phyloP scores from a whole-genome alignment of 2,797 vertebrate species.

The Amblyraja radiata region DNA sequence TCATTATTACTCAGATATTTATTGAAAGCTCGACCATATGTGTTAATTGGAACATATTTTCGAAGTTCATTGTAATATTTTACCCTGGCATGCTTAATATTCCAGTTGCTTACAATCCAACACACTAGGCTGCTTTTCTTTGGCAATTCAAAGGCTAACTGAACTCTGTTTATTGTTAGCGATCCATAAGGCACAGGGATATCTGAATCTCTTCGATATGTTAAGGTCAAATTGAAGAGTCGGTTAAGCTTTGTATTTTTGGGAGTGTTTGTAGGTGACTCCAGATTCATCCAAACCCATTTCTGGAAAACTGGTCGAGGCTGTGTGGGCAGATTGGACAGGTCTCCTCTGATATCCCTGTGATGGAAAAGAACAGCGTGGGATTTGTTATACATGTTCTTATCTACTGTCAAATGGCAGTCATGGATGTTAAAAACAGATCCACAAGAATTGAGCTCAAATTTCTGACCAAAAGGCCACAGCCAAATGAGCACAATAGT shows the following conservation, averaged over 20 bases:
- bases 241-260: conserved; percentile 83
- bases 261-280: conserved; percentile 88
- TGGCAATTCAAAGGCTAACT: conserved; percentile 83
- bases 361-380: conserved; percentile 90
- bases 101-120: conserved; percentile 99
- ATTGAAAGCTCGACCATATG: conserved; percentile 87
- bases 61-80: conserved; percentile 96
- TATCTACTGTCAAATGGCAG: conserved; percentile 85
- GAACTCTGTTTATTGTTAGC: conserved; percentile 68
- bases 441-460: conserved; percentile 81
- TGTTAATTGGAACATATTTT: conserved; percentile 90
- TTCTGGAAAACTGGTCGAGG: conserved; percentile 88
- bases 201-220: conserved; percentile 90
- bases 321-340: conserved; percentile 82
- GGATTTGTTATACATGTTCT: conserved; percentile 82
- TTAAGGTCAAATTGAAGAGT: conserved; percentile 89
- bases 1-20: conserved; percentile 84
- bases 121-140: conserved; percentile 88
- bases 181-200: conserved; percentile 96
- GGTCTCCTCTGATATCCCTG: conserved; percentile 83
- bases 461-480: conserved; percentile 92
- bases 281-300: conserved; percentile 97
- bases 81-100: conserved; percentile 82
- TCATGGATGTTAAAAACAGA: conserved; percentile 84
- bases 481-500: conserved; percentile 90